These are phyloP conservation scores for Prunella himalayana DNA, from an alignment of 2,113 vertebrate genomes.

Conservation along the genomic window DNA sequence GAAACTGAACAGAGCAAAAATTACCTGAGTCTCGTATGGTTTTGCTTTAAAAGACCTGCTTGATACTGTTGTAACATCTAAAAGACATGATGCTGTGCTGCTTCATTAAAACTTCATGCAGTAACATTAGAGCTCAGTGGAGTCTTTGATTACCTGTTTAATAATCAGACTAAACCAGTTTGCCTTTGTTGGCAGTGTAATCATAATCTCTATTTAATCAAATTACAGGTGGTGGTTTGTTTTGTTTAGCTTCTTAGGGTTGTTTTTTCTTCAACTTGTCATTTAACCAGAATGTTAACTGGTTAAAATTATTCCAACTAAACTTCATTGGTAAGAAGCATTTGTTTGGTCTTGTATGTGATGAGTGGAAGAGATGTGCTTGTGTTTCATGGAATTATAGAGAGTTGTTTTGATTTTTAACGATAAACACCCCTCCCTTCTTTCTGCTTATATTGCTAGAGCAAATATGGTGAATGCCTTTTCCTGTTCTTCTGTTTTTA, in stretches of 20 bases:
- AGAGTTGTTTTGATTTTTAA: not conserved
- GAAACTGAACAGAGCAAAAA: not conserved
- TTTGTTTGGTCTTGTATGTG: not conserved
- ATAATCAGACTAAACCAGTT: not conserved
- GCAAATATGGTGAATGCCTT: not conserved
- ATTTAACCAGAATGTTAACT: not conserved
- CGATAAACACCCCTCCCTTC: not conserved
- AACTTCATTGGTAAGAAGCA: not conserved
- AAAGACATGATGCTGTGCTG: not conserved
- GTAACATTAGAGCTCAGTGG: not conserved
- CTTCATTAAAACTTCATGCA: not conserved
- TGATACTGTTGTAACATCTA: not conserved
- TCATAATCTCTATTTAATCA: not conserved
- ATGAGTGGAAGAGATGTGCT: not conserved
- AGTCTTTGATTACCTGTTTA: not conserved
- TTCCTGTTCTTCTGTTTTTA: not conserved
- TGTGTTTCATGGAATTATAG: not conserved
- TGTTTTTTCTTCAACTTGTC: not conserved
- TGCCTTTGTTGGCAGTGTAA: not conserved
- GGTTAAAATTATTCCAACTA: not conserved
- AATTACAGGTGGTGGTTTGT: not conserved
- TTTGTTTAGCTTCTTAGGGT: not conserved
- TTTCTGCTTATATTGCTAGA: not conserved
- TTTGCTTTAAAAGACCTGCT: not conserved
- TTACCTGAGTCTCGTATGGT: rapidly evolving